phyloP scores from a whole-genome alignment of 2,797 vertebrate species.

The Pagetopsis macropterus region DNA sequence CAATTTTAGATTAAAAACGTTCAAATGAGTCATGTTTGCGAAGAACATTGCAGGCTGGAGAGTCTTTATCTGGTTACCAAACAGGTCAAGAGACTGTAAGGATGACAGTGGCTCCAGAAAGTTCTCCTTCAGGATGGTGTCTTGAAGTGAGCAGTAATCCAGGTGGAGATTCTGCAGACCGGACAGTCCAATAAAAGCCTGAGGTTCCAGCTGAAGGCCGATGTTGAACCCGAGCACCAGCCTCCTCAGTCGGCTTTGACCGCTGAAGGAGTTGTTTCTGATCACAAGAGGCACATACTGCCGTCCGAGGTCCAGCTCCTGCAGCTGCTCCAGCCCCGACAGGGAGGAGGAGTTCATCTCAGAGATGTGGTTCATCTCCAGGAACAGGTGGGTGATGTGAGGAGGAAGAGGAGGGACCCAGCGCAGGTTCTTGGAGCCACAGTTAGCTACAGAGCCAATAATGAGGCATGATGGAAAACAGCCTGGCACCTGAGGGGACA shows the following conservation, averaged over 20 bases:
- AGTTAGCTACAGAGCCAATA: slow-evolving; percentile 56
- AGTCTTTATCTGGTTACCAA: slow-evolving; percentile 76
- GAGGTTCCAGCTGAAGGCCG: slow-evolving; percentile 74
- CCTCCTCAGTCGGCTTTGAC: slow-evolving; percentile 74
- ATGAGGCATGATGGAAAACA: slow-evolving; percentile 64
- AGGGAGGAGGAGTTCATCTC: slow-evolving; percentile 78
- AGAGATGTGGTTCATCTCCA: slow-evolving; percentile 80
- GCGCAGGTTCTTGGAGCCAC: slow-evolving; percentile 62
- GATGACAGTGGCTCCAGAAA: slow-evolving; percentile 84
- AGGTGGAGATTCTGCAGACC: slow-evolving; percentile 75
- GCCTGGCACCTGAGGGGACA: slow-evolving; percentile 39
- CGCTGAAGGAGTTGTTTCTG: slow-evolving; percentile 79
- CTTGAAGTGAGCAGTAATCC: slow-evolving; percentile 71
- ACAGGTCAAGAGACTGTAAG: slow-evolving; percentile 82
- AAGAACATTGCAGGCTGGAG: slow-evolving; percentile 84
- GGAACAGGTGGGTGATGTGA: slow-evolving; percentile 73
- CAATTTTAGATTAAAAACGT: slow-evolving; percentile 72
- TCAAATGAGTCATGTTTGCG: slow-evolving; percentile 77
- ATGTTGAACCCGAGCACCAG: slow-evolving; percentile 77
- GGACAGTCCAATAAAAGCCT: slow-evolving; percentile 82
- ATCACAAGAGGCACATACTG: slow-evolving; percentile 76
- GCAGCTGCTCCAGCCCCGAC: slow-evolving; percentile 76
- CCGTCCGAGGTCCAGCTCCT: slow-evolving; percentile 69
- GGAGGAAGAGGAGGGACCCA: slow-evolving; percentile 79
- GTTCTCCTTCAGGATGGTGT: slow-evolving; percentile 76